Conservation (phyloP, 1,140 invertebrate species). For the Ladona fulva region DNA sequence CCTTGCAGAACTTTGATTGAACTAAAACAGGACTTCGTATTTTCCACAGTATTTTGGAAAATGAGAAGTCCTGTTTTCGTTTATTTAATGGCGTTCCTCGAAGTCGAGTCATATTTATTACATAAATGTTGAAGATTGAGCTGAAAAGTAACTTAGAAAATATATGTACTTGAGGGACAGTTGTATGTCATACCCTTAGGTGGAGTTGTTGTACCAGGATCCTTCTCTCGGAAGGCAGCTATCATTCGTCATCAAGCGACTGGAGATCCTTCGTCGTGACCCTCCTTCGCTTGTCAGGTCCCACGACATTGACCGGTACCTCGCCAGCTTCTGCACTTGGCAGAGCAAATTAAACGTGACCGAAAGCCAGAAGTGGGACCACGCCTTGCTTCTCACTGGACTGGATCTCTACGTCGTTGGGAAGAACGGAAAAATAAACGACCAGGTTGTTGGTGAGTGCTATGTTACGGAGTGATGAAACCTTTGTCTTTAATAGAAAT, state of each 20-base stretch:
- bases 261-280: slow-evolving; percentile 49
- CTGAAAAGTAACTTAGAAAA: no score
- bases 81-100: no score
- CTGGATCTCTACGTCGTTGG: slow-evolving; percentile 67
- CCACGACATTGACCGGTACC: slow-evolving; percentile 50
- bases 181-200: no score
- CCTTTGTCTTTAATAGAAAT: no score
- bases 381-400: slow-evolving; percentile 54
- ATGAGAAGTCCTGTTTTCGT: no score
- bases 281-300: slow-evolving; percentile 37
- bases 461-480: background rate
- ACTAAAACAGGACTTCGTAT: no score
- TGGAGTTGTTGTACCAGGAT: slow-evolving; percentile 52
- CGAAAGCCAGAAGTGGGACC: slow-evolving; percentile 51
- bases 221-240: slow-evolving; percentile 47
- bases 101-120: no score
- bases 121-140: no score
- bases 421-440: slow-evolving; percentile 66
- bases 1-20: no score
- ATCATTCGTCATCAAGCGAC: slow-evolving; percentile 48
- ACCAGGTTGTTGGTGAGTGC: slow-evolving; percentile 71
- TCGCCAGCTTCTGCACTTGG: slow-evolving; percentile 55
- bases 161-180: no score
- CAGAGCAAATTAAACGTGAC: slow-evolving; percentile 48
- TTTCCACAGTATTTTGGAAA: no score